Evolutionary conservation across 1,140 invertebrate species (phyloP).

Genomic region (Heliconius nattereri): DNA sequence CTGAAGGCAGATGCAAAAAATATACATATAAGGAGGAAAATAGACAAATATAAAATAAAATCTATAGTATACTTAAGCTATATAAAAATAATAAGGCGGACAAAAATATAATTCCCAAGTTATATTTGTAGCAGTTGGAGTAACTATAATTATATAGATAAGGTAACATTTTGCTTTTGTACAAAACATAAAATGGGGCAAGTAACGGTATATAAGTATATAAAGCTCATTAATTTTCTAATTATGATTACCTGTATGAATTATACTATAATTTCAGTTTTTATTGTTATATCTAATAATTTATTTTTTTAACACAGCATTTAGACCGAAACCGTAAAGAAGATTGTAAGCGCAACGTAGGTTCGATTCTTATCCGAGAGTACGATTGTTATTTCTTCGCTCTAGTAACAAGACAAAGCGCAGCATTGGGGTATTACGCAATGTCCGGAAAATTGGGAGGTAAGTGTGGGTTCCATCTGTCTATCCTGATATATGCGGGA

Average conservation of each 20-base stretch:
- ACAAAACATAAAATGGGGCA: neutral
- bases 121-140: neutral
- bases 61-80: neutral
- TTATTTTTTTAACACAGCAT: neutral
- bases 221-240: neutral
- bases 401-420: too few species aligned
- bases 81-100: constrained; percentile 2
- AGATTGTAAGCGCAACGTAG: too few species aligned
- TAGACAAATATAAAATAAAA: too few species aligned
- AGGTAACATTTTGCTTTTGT: neutral
- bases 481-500: too few species aligned
- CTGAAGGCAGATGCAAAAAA: too few species aligned
- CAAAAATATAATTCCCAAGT: neutral
- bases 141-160: neutral
- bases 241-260: neutral
- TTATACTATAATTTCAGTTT: neutral
- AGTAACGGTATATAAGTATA: neutral
- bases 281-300: neutral
- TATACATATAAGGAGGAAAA: too few species aligned
- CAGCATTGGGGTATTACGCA: too few species aligned
- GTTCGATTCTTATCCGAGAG: too few species aligned
- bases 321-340: too few species aligned
- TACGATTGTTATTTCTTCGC: too few species aligned
- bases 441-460: too few species aligned
- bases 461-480: too few species aligned